Evolutionary conservation across 2,888 invertebrate genomes (phyloP), one percentile per base, ranked within the genome.

Genomic region (Rugalucina vietnamica): DNA sequence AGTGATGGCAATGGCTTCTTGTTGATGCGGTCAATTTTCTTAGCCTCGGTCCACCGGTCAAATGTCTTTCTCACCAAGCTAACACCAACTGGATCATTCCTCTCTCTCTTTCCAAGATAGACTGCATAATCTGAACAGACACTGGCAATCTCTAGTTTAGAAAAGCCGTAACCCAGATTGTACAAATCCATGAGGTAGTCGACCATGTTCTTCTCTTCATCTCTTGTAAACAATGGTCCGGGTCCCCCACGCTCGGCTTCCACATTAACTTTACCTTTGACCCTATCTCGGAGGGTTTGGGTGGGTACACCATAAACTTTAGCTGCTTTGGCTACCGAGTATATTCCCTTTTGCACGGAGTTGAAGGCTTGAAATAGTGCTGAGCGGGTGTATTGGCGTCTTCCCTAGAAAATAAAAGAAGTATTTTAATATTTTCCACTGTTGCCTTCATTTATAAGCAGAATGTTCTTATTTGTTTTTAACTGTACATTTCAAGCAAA

Each of bases 241-340:
- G 70, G 77, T 10, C 77, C 77, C 3, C 69, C 69, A 14, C 29
- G 27, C 10, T 69, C 43, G 24, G 43, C 27, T 14, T 39, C 77
- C 21, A 49, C 50, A n/a, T 77, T 50, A 32, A 77, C 69, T 69
- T 14, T 43, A 24, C 77, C 77, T 34, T 70, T 70, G 0, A 77
- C 77, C 14, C 70, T 14, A n/a, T 77, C 77, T 50, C 77, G n/a
- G n/a, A 77, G 70, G 12, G 77, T 69, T 29, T 69, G 49, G n/a
- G 69, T 69, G 10, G 77, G 77, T 32, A 70, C 70, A 21, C 77
- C 77, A 49, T 77, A 77, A 10, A 69, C 14, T 29, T 54, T 75
- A 1, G 75, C 75, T n/a, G 75, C 60, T 8, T 24, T 24, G 12
- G 65, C 65, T 18, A 65, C 65, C 18, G 34, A 32, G 18, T 34